These are phyloP conservation scores for Rotaria socialis DNA, from an alignment of 2,888 invertebrate species.

Conservation along the genomic window DNA sequence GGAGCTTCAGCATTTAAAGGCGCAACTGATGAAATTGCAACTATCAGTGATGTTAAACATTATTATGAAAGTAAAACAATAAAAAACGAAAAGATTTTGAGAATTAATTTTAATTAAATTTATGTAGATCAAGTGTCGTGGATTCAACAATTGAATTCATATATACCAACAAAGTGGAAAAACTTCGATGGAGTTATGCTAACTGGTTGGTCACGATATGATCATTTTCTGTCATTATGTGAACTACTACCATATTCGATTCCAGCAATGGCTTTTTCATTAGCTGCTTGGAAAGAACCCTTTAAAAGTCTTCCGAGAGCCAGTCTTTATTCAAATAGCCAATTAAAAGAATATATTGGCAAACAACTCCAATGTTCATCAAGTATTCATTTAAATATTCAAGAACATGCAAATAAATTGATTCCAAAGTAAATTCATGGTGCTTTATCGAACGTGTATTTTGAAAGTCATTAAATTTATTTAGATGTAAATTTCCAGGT, in stretches of 20 bases:
- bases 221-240: constrained; percentile 61
- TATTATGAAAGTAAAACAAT: constrained; percentile 35
- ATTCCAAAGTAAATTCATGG: neutral
- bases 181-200: constrained; percentile 46
- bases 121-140: constrained; percentile 45
- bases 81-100: neutral
- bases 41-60: constrained; percentile 39
- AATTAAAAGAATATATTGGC: neutral
- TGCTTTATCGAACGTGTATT: too few relatives aligned
- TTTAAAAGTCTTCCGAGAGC: neutral
- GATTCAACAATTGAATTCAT: constrained; percentile 37
- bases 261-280: constrained; percentile 56
- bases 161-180: neutral
- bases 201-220: constrained; percentile 52
- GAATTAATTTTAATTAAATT: neutral
- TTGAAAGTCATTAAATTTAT: neutral
- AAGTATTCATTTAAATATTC: neutral
- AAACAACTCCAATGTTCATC: neutral
- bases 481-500: constrained; percentile 42
- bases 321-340: neutral
- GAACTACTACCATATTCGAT: constrained; percentile 61
- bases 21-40: constrained; percentile 40
- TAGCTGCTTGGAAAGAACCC: constrained; percentile 32
- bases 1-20: constrained; percentile 43
- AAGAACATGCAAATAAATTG: neutral